Evolutionary conservation across 2,888 invertebrate genomes (phyloP).

Genomic region (Chromoteleia sp.): DNA sequence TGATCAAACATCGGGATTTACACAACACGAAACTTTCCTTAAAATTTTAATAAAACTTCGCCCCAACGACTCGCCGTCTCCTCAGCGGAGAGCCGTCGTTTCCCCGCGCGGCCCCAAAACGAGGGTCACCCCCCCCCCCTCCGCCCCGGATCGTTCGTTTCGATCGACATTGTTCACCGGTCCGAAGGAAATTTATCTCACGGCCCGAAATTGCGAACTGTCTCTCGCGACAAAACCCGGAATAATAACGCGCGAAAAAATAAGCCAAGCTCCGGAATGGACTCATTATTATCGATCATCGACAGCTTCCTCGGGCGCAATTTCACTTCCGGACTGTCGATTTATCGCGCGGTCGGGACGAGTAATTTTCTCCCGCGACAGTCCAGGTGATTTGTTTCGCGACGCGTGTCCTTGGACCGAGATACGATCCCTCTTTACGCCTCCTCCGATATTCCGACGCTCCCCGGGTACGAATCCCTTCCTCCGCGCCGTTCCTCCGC

Average conservation of each 20-base stretch:
- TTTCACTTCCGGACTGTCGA: conserved; percentile 46
- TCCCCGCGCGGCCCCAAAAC: conserved; percentile 5
- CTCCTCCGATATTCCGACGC: conserved; percentile 32
- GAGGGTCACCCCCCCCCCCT: conserved; percentile 12
- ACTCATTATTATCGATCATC: conserved; percentile 62
- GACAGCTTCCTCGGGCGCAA: conserved; percentile 31
- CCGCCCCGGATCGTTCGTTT: conserved; percentile 28
- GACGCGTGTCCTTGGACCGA: conserved; percentile 41
- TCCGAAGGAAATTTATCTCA: conserved; percentile 15
- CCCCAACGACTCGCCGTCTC: conserved; percentile 16
- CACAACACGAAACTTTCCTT: conserved; percentile 47
- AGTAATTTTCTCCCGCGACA: conserved; percentile 63
- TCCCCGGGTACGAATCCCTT: too few species aligned
- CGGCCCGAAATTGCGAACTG: conserved; percentile 18
- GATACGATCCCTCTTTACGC: conserved; percentile 21
- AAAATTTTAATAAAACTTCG: conserved; percentile 57
- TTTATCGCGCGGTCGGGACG: conserved; percentile 49
- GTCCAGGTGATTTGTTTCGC: conserved; percentile 64
- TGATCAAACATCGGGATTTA: conserved; percentile 42
- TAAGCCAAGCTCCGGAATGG: conserved; percentile 27
- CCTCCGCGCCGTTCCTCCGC: background rate
- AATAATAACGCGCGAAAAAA: conserved; percentile 20
- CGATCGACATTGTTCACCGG: conserved; percentile 30
- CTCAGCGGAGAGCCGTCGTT: background rate
- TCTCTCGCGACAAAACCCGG: conserved; percentile 16